Conservation (phyloP, 2,888 invertebrate genomes). For the Leptopterna dolabrata region DNA sequence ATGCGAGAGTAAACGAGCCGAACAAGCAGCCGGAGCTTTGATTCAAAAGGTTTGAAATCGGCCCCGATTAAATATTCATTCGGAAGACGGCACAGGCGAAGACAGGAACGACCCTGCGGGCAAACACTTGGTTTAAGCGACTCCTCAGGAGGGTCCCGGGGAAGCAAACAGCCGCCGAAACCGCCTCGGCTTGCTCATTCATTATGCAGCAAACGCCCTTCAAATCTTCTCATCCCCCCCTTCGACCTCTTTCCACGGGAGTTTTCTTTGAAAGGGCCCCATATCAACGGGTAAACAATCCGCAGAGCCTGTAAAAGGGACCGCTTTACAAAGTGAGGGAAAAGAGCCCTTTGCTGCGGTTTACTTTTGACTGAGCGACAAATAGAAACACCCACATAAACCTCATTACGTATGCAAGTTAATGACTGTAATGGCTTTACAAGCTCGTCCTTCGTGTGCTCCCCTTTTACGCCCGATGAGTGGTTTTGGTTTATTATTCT, state of each 20-base stretch:
- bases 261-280: conserved; percentile 16
- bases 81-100: neutral
- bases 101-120: neutral
- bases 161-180: conserved; percentile 35
- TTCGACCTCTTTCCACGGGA: neutral
- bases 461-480: neutral
- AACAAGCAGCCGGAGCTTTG: neutral
- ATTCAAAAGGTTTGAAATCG: conserved; percentile 21
- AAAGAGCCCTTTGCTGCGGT: neutral
- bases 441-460: neutral
- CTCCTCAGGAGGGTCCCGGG: neutral
- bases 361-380: neutral
- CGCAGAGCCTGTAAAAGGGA: neutral
- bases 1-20: neutral
- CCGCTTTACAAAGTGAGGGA: neutral
- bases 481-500: neutral
- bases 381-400: neutral
- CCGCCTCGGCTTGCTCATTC: conserved; percentile 34
- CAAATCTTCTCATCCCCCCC: conserved; percentile 14
- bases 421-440: neutral
- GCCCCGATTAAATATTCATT: conserved; percentile 30
- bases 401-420: neutral
- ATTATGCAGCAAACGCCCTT: conserved; percentile 40
- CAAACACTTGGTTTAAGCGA: conserved; percentile 39
- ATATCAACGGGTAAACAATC: conserved; percentile 29